These are phyloP conservation scores for Phallusia fumigata DNA, from an alignment of 23 tunicate species.

Conservation along the genomic window DNA sequence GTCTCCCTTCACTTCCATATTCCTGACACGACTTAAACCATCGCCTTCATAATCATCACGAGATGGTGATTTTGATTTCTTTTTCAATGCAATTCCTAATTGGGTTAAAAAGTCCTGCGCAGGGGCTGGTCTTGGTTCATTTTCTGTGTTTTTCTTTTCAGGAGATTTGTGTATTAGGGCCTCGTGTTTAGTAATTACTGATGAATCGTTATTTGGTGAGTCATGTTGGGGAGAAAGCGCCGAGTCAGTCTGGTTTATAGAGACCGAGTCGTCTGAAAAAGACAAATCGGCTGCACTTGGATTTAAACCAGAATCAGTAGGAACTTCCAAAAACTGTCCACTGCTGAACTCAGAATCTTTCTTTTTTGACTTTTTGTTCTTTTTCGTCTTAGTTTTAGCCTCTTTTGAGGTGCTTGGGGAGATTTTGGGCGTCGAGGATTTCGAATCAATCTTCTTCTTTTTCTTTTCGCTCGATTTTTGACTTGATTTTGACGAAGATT, in stretches of 20 bases:
- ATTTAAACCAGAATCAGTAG: background rate
- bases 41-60: background rate
- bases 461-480: background rate
- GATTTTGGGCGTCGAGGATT: background rate
- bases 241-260: background rate
- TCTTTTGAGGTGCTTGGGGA: background rate
- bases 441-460: background rate
- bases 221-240: background rate
- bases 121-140: background rate
- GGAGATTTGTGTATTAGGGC: background rate
- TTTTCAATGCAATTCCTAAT: background rate
- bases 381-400: background rate
- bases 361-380: background rate
- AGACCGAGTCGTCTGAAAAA: background rate
- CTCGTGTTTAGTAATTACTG: background rate
- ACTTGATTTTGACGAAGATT: background rate
- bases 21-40: background rate
- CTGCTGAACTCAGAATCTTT: background rate
- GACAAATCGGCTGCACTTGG: background rate
- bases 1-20: background rate
- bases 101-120: background rate
- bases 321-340: slow-evolving; percentile 1
- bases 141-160: background rate
- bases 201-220: background rate
- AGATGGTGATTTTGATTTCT: background rate